Conservation (phyloP, 1,140 invertebrate genomes). For the Aethina tumida region DNA sequence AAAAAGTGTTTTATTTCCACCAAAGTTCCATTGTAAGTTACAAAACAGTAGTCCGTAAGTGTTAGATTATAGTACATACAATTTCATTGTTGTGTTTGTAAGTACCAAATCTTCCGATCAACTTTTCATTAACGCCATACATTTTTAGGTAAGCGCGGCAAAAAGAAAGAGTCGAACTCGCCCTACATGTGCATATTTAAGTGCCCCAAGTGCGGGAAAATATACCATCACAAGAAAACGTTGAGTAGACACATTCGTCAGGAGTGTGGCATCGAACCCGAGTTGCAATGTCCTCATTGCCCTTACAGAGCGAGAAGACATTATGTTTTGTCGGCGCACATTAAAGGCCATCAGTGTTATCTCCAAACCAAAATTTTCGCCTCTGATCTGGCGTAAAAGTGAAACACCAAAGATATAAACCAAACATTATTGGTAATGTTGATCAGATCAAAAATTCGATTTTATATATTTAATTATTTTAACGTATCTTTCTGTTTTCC, state of each 20-base stretch:
- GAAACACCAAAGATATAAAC: constrained; percentile 3
- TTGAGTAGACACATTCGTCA: constrained; percentile 44
- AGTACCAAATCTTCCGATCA: no score
- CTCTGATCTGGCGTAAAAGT: background rate
- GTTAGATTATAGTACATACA: no score
- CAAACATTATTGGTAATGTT: background rate
- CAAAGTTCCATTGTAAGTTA: no score
- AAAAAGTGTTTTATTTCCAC: no score
- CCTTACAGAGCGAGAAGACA: constrained; percentile 29
- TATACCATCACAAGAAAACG: constrained; percentile 44
- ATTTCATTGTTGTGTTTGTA: no score
- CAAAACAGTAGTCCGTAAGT: no score
- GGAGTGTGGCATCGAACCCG: constrained; percentile 47
- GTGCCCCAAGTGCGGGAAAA: constrained; percentile 46
- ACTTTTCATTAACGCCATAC: background rate
- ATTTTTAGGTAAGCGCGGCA: constrained; percentile 1
- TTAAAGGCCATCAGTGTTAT: constrained; percentile 25
- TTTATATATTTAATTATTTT: no score
- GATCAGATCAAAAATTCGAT: no score
- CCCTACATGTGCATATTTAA: constrained; percentile 14
- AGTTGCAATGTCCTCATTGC: constrained; percentile 43
- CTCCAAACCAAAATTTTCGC: constrained; percentile 6
- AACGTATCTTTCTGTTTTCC: no score
- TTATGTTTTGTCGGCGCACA: constrained; percentile 28
- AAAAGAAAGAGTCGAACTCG: background rate